Evolutionary conservation across 2,797 vertebrate genomes (phyloP).

Genomic region (Meriones psammophilus): DNA sequence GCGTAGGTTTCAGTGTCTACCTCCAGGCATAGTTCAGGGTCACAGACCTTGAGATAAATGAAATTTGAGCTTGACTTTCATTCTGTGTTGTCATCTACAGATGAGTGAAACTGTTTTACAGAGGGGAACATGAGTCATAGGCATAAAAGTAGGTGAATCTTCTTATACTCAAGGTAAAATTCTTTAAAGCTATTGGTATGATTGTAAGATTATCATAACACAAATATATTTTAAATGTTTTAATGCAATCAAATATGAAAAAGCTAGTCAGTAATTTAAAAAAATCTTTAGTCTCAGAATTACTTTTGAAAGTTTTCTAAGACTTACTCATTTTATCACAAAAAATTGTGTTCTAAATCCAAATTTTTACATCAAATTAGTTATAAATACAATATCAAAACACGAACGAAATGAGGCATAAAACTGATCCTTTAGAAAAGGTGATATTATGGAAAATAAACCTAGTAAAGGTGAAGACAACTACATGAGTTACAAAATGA

Average conservation of each 20-base stretch:
- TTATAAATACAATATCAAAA: not conserved
- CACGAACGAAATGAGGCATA: not conserved
- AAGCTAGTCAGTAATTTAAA: not conserved
- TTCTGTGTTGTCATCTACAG: not conserved
- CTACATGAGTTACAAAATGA: not conserved
- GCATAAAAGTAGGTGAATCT: not conserved
- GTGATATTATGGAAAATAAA: not conserved
- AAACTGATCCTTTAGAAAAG: not conserved
- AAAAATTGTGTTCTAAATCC: not conserved
- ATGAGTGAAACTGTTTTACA: not conserved
- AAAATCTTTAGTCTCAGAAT: not conserved
- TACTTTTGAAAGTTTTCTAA: not conserved
- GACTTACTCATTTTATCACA: not conserved
- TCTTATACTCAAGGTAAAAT: not conserved
- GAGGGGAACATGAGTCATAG: not conserved
- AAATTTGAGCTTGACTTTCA: not conserved
- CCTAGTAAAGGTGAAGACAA: not conserved
- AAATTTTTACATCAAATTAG: not conserved
- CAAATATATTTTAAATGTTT: not conserved
- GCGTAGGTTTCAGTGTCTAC: not conserved
- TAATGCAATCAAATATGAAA: not conserved
- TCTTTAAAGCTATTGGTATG: not conserved
- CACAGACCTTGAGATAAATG: not conserved
- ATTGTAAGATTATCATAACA: not conserved
- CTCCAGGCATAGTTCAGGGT: not conserved